Evolutionary conservation across 2,888 invertebrate species (phyloP), one percentile per base, ranked within the genome.

Genomic region (Mythimna vitellina): DNA sequence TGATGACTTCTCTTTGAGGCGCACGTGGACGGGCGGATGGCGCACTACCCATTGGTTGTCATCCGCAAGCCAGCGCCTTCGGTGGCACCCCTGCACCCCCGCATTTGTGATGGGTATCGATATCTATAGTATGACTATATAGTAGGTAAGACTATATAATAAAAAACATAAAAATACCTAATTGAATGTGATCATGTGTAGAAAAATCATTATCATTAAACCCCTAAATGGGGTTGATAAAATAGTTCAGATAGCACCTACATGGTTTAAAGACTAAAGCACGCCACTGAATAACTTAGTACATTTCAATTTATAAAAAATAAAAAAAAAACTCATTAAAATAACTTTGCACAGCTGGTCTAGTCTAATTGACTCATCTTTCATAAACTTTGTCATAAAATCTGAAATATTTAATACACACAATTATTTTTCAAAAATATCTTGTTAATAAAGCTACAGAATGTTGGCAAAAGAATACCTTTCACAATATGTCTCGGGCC

Each of bases 391-490:
- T n/a, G 17, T 29, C 49, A 56, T 25, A n/a, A 8, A 38, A 25
- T 49, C 25, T 9, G 5, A 29, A 22, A 38, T 6, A 57, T 57
- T 49, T 12, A 35, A 7, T 38, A 53, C 3, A 38, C n/a, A 7
- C 14, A 10, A 20, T 9, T 20, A 53, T 25, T 14, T 46, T 70
- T 46, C 35, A 49, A 70, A 53, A 10, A 60, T 53, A 51, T 22
- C 7, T n/a, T 42, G 9, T 22, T 32, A 69, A 25, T n/a, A 5
- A 12, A n/a, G n/a, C 5, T 25, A 49, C 2, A 35, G 17, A 51
- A 58, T 51, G 12, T 22, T 58, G 12, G 22, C 51, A 70, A 53
- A 58, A 60, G 12, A 60, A 70, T 68, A 53, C 12, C 6, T 32
- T 70, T 1, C 25, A 32, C 2, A 12, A 56, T 46, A 53, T 53